Base-by-base conservation (phyloP, 2,888 invertebrate species). In the Trichogramma dendrolimi region DNA sequence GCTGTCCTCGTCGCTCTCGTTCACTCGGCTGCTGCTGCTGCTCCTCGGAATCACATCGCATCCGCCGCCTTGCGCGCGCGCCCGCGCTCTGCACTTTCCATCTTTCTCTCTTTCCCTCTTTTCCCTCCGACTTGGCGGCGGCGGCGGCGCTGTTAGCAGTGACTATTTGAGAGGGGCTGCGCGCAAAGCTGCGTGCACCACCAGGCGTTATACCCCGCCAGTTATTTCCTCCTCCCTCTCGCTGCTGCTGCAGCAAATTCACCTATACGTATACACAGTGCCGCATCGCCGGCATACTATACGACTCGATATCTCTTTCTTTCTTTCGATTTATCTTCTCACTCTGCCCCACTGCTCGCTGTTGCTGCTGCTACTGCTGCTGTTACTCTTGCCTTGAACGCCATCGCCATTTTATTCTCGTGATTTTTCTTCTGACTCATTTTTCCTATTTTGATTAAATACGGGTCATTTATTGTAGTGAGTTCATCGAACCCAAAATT, bases 81-180 rank as follows among this genome's bases (percentile, higher is more conserved):
- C 48, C 64, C 53, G 39, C 60, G 55, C 58, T 14, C 63, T 61
- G 58, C 66, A 58, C 67, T 63, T 64, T 65, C 38, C 60, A 56
- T 51, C 50, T 62, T 65, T 64, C 68, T 69, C 70, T 74, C 73
- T 73, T 73, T 75, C 75, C 72, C 75, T 75, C 75, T 74, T 75
- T 75, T 75, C 73, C 73, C 75, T 71, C 75, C 75, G 72, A 75
- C 73, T 75, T 77, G 75, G 74, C 74, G 27, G 27, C 27, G 27
- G 27, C 27, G 27, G 27, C 27, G 27, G 27, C 27, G 27, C 27
- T 27, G 27, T 2, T 27, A 27, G 27, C 27, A 27, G 27, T 27
- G 27, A 27, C 27, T 27, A 27, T 27, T 27, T 27, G 27, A 27
- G 27, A 27, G 27, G 27, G 27, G 27, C 27, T 27, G 27, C 27